Evolutionary conservation across 2,888 invertebrate genomes (phyloP).

Genomic region (Perdita meconis): DNA sequence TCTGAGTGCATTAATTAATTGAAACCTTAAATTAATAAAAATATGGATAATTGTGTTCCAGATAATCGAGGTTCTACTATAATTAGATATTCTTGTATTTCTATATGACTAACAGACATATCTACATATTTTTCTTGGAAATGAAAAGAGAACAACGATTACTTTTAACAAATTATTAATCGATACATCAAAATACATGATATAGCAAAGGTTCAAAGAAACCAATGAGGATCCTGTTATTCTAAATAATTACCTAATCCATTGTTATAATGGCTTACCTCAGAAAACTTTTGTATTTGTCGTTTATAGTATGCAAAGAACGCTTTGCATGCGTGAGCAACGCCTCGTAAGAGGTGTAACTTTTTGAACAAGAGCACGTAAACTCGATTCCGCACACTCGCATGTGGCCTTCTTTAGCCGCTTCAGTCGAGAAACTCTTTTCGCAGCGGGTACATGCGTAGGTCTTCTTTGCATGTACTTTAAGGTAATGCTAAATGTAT

Average conservation of each 20-base stretch:
- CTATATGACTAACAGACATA: too few species aligned
- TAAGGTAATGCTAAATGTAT: conserved; percentile 82
- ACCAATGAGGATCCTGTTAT: background rate
- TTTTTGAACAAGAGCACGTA: conserved; percentile 79
- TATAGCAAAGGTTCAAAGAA: too few species aligned
- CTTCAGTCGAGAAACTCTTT: conserved; percentile 83
- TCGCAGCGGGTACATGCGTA: conserved; percentile 80
- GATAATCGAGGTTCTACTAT: too few species aligned
- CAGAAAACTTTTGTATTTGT: conserved; percentile 77
- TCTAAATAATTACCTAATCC: conserved; percentile 11
- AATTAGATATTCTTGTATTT: too few species aligned
- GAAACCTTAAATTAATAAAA: too few species aligned
- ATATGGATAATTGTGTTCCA: too few species aligned
- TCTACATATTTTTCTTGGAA: too few species aligned
- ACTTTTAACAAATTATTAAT: too few species aligned
- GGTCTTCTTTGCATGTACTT: conserved; percentile 84
- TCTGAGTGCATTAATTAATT: too few species aligned
- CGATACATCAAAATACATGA: too few species aligned
- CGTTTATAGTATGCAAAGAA: conserved; percentile 76
- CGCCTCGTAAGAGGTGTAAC: conserved; percentile 82
- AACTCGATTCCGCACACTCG: conserved; percentile 82
- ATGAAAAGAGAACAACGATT: too few species aligned
- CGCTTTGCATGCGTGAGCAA: conserved; percentile 83
- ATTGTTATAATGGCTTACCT: conserved; percentile 72
- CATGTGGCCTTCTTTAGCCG: conserved; percentile 81